A percentile compares a stretch with the other conserved stretches of the same genome.
phyloP scores from a whole-genome alignment of 1,140 invertebrate species.

The Galendromus occidentalis region DNA sequence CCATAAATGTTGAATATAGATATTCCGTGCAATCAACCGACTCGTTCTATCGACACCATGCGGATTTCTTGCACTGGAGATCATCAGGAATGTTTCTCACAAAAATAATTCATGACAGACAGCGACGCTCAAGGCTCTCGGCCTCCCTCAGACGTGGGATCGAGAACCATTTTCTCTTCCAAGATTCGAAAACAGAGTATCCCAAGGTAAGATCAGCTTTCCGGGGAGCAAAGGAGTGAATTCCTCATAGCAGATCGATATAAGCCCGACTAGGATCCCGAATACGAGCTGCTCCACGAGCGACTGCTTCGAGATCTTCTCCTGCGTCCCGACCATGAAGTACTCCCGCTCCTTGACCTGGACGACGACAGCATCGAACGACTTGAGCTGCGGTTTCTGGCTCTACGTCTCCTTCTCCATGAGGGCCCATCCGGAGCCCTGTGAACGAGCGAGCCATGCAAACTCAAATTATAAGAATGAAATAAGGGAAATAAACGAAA shows the following conservation, averaged over 20 bases:
- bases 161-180: no score
- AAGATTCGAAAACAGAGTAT: no score
- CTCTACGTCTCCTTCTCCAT: neutral
- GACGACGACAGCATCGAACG: neutral
- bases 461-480: neutral
- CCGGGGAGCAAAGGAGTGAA: no score
- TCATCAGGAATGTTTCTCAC: no score
- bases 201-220: no score
- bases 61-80: no score
- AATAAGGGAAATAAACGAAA: neutral
- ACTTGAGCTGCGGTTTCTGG: neutral
- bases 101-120: no score
- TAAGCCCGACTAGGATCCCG: neutral
- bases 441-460: neutral
- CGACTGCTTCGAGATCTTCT: neutral
- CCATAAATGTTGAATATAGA: no score
- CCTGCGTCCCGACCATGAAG: neutral
- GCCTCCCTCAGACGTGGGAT: no score
- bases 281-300: neutral
- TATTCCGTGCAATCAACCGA: no score
- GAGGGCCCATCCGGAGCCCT: conserved; percentile 10
- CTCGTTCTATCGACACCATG: no score
- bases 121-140: no score
- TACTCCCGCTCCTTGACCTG: neutral
- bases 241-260: neutral